Conservation (phyloP, 2,888 invertebrate species). For the Creontiades dilutus region DNA sequence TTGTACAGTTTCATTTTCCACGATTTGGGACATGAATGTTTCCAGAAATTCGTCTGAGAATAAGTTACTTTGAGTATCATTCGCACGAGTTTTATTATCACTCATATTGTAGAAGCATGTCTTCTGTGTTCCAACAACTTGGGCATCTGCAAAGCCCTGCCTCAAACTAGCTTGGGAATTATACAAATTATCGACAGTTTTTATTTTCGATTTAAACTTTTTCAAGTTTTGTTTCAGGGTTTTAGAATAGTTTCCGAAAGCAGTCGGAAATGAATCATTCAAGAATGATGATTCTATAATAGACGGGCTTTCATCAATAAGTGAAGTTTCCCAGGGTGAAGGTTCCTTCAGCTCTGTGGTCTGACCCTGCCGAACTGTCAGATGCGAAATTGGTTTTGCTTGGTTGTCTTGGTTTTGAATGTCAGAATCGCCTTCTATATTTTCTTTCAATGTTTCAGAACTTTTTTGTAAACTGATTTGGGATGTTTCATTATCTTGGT, state of each 20-base stretch:
- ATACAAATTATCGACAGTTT: background rate
- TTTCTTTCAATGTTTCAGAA: background rate
- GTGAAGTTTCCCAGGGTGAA: background rate
- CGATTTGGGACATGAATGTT: constrained; percentile 4
- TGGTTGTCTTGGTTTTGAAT: background rate
- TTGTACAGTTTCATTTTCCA: background rate
- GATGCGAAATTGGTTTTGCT: too few species aligned
- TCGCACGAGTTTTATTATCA: too few species aligned
- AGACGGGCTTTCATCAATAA: background rate
- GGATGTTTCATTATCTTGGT: constrained; percentile 25
- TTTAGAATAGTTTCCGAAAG: background rate
- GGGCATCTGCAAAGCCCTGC: too few species aligned
- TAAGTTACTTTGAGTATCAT: background rate
- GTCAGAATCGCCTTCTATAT: background rate
- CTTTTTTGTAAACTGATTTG: constrained; percentile 6
- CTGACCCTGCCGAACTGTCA: background rate
- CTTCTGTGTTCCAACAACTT: background rate
- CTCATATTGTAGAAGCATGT: background rate
- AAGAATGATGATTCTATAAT: constrained; percentile 6
- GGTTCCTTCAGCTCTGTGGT: background rate
- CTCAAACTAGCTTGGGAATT: background rate
- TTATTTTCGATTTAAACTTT: background rate
- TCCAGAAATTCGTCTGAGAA: background rate
- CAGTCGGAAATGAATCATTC: background rate
- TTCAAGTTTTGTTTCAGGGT: background rate